phyloP scores from a whole-genome alignment of 2,888 invertebrate genomes.

The Lasioglossum pauxillum region DNA sequence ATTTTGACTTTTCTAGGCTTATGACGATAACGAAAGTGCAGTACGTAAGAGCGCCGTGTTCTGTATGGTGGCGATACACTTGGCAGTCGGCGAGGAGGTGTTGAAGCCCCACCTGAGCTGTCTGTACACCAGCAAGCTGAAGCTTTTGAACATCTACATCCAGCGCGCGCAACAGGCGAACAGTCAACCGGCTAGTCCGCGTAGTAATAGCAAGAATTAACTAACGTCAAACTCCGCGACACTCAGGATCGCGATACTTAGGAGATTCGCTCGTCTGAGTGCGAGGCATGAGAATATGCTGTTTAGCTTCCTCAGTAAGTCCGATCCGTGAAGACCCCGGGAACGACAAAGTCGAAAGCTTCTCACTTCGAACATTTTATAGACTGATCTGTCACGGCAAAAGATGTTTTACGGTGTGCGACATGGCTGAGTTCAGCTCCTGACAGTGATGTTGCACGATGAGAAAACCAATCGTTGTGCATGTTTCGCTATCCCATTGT shows the following conservation, averaged over 20 bases:
- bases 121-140: slow-evolving; percentile 95
- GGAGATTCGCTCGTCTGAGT: slow-evolving; percentile 79
- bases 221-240: slow-evolving; percentile 78
- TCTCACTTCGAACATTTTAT: slow-evolving; percentile 40
- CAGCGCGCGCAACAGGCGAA: slow-evolving; percentile 86
- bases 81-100: slow-evolving; percentile 94
- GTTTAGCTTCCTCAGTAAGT: slow-evolving; percentile 80
- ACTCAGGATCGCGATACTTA: slow-evolving; percentile 81
- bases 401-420: slow-evolving; percentile 33
- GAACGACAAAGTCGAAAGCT: slow-evolving; percentile 39
- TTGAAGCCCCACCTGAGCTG: slow-evolving; percentile 92
- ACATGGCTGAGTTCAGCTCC: slow-evolving; percentile 45
- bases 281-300: slow-evolving; percentile 79
- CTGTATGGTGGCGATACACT: slow-evolving; percentile 97
- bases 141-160: slow-evolving; percentile 92
- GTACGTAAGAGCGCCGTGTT: slow-evolving; percentile 98
- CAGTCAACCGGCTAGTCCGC: slow-evolving; percentile 85
- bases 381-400: slow-evolving; percentile 56
- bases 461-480: slow-evolving; percentile 18
- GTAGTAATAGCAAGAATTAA: slow-evolving; percentile 82
- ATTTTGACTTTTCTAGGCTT: slow-evolving; percentile 87
- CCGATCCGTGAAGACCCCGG: slow-evolving; percentile 70
- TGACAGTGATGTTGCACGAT: slow-evolving; percentile 66
- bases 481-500: slow-evolving; percentile 41
- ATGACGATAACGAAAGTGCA: slow-evolving; percentile 95